phyloP scores from a whole-genome alignment of 2,113 vertebrate genomes.

The Lamprologus lemairii region DNA sequence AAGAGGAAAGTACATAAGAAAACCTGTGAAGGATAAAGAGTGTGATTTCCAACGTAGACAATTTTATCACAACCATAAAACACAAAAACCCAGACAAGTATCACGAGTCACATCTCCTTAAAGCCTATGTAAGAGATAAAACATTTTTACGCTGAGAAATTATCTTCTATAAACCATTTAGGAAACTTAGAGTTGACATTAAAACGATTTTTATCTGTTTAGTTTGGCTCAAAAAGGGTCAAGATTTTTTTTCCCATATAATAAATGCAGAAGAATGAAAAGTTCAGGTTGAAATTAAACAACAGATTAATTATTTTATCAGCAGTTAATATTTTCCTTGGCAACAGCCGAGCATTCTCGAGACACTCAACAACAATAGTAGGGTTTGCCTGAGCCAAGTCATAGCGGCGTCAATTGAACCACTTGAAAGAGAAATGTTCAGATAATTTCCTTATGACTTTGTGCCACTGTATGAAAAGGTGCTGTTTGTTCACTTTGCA shows the following conservation, averaged over 20 bases:
- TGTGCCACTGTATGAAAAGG: neutral
- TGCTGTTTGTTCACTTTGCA: neutral
- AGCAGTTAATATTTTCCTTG: constrained; percentile 17
- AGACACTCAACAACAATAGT: neutral
- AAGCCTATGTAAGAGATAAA: constrained; percentile 37
- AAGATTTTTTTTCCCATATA: neutral
- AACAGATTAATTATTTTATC: constrained; percentile 19
- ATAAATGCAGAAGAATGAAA: neutral
- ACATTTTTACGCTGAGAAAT: constrained; percentile 56
- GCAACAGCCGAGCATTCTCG: neutral
- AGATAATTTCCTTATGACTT: neutral
- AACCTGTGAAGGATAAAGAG: neutral
- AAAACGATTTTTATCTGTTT: constrained; percentile 54
- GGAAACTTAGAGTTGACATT: constrained; percentile 38
- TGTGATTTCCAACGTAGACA: neutral
- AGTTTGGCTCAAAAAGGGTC: neutral
- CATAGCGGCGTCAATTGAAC: constrained; percentile 10
- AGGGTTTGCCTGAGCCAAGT: neutral
- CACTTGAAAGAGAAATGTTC: neutral
- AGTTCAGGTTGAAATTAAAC: neutral
- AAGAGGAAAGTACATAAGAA: neutral
- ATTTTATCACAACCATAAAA: constrained; percentile 20
- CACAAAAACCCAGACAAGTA: constrained; percentile 9
- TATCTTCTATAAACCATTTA: constrained; percentile 71
- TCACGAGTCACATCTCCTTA: constrained; percentile 67